These are phyloP conservation scores for Zaprionus capensis DNA, from an alignment of 1,140 invertebrate species.

Conservation along the genomic window DNA sequence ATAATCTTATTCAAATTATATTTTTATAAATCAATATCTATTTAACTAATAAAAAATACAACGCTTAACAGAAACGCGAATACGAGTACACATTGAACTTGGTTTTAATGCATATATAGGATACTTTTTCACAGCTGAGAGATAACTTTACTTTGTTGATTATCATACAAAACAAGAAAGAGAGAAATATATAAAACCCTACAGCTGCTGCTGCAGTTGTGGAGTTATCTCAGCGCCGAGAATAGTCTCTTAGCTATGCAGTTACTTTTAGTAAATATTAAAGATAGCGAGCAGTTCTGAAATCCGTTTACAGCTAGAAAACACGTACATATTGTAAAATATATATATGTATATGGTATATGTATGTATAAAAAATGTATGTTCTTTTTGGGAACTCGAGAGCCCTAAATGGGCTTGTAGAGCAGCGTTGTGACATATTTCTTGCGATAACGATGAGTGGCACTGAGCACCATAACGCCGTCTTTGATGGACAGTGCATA, in stretches of 20 bases:
- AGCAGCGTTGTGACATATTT: slow-evolving; percentile 99
- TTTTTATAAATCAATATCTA: slow-evolving; percentile 62
- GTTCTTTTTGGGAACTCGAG: slow-evolving; percentile 7
- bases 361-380: slow-evolving; percentile 25
- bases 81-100: slow-evolving; percentile 43
- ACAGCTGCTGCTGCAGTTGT: background rate
- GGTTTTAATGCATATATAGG: background rate
- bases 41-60: slow-evolving; percentile 77
- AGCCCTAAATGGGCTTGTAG: slow-evolving; percentile 96
- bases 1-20: slow-evolving; percentile 65
- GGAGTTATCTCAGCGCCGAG: background rate
- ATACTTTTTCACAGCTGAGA: background rate
- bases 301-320: slow-evolving; percentile 40
- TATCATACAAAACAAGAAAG: background rate
- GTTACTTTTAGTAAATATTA: slow-evolving; percentile 16
- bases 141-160: background rate
- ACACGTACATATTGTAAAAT: slow-evolving; percentile 30
- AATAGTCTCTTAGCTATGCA: background rate
- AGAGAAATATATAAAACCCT: background rate
- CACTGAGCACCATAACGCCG: slow-evolving; percentile 99
- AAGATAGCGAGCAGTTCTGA: slow-evolving; percentile 34
- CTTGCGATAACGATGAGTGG: slow-evolving; percentile 98
- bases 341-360: slow-evolving; percentile 13
- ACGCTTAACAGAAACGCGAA: slow-evolving; percentile 63
- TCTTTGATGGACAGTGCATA: slow-evolving; percentile 99